Evolutionary conservation across 2,113 vertebrate species (phyloP).

Genomic region (Dolichallabes microphthalmus): DNA sequence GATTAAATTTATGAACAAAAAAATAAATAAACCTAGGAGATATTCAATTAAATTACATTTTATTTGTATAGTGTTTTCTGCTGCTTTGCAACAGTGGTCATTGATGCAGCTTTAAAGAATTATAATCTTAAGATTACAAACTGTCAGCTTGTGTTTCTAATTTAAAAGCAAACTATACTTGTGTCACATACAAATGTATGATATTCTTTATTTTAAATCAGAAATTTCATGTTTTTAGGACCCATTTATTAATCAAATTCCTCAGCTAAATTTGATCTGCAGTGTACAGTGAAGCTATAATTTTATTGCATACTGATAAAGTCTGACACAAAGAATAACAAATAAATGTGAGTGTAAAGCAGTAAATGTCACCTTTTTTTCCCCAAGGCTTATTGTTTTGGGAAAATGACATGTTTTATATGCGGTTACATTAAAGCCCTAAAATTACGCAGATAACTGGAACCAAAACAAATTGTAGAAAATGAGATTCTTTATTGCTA

Average conservation of each 20-base stretch:
- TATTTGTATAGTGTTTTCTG: no score
- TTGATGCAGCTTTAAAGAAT: no score
- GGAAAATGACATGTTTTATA: background rate
- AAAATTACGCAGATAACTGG: background rate
- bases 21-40: background rate
- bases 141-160: background rate
- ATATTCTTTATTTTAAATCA: background rate
- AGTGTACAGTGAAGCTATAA: background rate
- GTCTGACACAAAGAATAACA: background rate
- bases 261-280: background rate
- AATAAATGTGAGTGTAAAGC: background rate
- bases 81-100: no score
- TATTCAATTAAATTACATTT: no score
- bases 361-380: constrained; percentile 2
- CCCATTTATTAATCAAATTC: background rate
- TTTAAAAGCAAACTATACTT: background rate
- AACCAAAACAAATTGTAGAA: constrained; percentile 6
- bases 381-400: background rate
- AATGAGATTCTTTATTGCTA: background rate
- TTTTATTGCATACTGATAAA: background rate
- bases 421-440: background rate
- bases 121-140: background rate
- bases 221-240: background rate
- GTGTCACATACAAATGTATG: background rate
- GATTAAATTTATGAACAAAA: background rate